These are phyloP conservation scores for Pachyrhynchus sulphureomaculatus DNA, from an alignment of 1,140 invertebrate genomes.

Conservation along the genomic window DNA sequence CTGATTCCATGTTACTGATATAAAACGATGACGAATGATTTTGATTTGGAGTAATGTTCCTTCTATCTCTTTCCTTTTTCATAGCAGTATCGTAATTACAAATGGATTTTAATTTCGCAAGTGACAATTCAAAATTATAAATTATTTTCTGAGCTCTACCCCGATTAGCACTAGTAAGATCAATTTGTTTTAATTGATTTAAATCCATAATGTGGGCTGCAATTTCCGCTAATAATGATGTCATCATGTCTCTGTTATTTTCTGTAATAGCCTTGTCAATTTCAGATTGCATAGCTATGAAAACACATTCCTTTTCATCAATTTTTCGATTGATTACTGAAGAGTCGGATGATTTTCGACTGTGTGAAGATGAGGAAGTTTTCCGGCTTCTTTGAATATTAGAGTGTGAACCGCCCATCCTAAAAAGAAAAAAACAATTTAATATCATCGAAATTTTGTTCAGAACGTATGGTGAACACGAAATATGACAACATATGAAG, in stretches of 20 bases:
- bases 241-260: not conserved
- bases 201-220: constrained; percentile 14
- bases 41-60: not conserved
- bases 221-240: constrained; percentile 1
- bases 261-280: not conserved
- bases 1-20: not conserved
- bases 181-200: not conserved
- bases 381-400: not conserved
- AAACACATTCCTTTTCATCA: constrained; percentile 12
- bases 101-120: constrained; percentile 16
- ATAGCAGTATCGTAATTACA: not conserved
- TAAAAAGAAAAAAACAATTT: not conserved
- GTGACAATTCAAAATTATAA: constrained; percentile 17
- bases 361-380: not conserved
- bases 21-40: not conserved
- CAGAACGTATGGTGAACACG: too few species aligned
- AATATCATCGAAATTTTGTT: too few species aligned
- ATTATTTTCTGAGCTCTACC: not conserved
- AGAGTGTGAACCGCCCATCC: not conserved
- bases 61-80: not conserved
- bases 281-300: constrained; percentile 11
- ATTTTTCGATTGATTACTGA: not conserved
- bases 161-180: not conserved
- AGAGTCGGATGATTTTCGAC: not conserved
- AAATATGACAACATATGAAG: too few species aligned